Conservation (phyloP, 2,888 invertebrate genomes). For the Phalera bucephala region DNA sequence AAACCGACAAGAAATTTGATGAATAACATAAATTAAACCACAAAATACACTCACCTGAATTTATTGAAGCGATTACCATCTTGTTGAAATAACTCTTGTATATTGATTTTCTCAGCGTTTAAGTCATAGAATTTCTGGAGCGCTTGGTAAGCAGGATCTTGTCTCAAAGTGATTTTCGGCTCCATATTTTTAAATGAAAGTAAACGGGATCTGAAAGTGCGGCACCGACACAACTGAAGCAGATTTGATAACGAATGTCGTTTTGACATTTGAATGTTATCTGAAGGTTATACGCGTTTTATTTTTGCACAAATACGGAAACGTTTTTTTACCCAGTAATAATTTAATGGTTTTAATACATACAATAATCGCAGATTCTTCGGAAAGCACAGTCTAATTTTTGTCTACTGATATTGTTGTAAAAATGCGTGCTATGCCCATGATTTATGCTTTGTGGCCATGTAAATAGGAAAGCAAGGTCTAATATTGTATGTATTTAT, state of each 20-base stretch:
- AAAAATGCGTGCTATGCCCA: too few relatives aligned
- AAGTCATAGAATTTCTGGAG: conserved; percentile 88
- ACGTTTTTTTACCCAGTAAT: too few relatives aligned
- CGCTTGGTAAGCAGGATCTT: conserved; percentile 88
- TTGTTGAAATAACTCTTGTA: conserved; percentile 90
- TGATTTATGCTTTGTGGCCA: too few relatives aligned
- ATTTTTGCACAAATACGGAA: conserved; percentile 24
- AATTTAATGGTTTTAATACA: too few relatives aligned
- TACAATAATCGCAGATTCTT: too few relatives aligned
- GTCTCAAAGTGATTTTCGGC: conserved; percentile 64
- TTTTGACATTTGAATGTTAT: conserved; percentile 77
- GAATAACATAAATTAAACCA: conserved; percentile 15
- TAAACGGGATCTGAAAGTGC: conserved; percentile 35
- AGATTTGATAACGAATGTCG: conserved; percentile 68
- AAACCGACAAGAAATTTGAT: conserved; percentile 14
- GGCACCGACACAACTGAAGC: conserved; percentile 42
- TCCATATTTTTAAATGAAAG: conserved; percentile 63
- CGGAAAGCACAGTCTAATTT: too few relatives aligned
- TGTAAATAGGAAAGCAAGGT: too few relatives aligned
- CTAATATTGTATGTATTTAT: too few relatives aligned
- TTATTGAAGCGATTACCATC: conserved; percentile 93
- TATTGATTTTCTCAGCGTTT: conserved; percentile 89
- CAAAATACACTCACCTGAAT: conserved; percentile 87
- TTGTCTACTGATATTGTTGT: too few relatives aligned
- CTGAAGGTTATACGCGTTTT: conserved; percentile 72